A percentile compares a stretch with the other conserved stretches of the same genome.
phyloP scores from a whole-genome alignment of 2,113 vertebrate species.

The Cryptomyrus ogoouensis region DNA sequence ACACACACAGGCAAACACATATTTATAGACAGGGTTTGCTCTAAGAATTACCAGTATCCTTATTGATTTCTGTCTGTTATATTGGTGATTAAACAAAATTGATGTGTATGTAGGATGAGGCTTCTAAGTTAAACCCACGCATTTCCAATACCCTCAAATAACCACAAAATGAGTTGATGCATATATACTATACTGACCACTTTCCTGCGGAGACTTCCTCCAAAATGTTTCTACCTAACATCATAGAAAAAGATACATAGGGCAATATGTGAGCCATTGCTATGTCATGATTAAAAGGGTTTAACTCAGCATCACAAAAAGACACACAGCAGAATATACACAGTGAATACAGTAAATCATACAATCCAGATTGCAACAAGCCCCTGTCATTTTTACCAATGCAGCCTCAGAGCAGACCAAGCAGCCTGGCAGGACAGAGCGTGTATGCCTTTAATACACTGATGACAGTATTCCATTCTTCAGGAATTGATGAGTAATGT shows the following conservation, averaged over 20 bases:
- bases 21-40: neutral
- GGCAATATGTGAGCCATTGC: neutral
- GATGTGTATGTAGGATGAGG: neutral
- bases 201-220: neutral
- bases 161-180: neutral
- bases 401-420: neutral
- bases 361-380: neutral
- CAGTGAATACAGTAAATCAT: neutral
- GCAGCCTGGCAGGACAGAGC: neutral
- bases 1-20: neutral
- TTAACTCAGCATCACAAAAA: neutral
- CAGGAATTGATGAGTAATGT: constrained; percentile 1
- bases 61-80: neutral
- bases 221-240: neutral
- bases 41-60: neutral
- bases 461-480: neutral
- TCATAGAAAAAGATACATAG: neutral
- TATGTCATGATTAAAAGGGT: neutral
- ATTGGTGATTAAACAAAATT: neutral
- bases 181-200: neutral
- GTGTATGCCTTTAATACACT: neutral
- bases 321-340: neutral
- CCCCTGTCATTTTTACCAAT: neutral
- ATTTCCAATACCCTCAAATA: neutral
- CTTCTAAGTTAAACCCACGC: neutral